phyloP scores from a whole-genome alignment of 2,888 invertebrate species.

The Scaptomyza polygonia region DNA sequence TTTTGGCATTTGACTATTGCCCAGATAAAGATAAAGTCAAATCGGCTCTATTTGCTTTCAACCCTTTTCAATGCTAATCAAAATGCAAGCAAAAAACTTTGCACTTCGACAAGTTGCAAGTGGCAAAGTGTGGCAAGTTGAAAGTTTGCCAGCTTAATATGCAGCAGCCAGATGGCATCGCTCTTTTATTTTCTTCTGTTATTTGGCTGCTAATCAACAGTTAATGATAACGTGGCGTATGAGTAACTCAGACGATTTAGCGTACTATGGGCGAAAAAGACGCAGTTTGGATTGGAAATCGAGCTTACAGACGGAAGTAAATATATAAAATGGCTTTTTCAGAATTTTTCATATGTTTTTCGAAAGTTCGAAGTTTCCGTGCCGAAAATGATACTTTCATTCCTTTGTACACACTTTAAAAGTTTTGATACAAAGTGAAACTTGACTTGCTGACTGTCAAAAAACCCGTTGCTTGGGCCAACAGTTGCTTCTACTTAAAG shows the following conservation, averaged over 20 bases:
- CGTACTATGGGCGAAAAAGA: not conserved
- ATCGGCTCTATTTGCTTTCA: constrained; percentile 39
- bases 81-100: constrained; percentile 69
- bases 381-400: too few species aligned
- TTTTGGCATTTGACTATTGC: constrained; percentile 14
- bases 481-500: constrained; percentile 22
- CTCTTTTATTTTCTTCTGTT: not conserved
- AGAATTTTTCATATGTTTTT: too few species aligned
- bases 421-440: constrained; percentile 30
- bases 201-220: constrained; percentile 55
- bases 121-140: constrained; percentile 43
- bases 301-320: too few species aligned
- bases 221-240: constrained; percentile 59
- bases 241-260: constrained; percentile 18
- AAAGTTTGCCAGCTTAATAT: constrained; percentile 28
- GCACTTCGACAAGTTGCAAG: constrained; percentile 46
- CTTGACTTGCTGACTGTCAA: constrained; percentile 28
- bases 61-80: constrained; percentile 69
- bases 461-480: constrained; percentile 30
- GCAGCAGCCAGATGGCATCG: constrained; percentile 7
- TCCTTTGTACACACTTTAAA: constrained; percentile 14
- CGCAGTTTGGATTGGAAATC: too few species aligned
- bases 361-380: too few species aligned
- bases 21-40: constrained; percentile 34
- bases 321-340: too few species aligned